Percentiles rank a stretch among this genome's conserved stretches.
Evolutionary conservation across 2,113 vertebrate species (phyloP).

Genomic region (Anas platyrhynchos): DNA sequence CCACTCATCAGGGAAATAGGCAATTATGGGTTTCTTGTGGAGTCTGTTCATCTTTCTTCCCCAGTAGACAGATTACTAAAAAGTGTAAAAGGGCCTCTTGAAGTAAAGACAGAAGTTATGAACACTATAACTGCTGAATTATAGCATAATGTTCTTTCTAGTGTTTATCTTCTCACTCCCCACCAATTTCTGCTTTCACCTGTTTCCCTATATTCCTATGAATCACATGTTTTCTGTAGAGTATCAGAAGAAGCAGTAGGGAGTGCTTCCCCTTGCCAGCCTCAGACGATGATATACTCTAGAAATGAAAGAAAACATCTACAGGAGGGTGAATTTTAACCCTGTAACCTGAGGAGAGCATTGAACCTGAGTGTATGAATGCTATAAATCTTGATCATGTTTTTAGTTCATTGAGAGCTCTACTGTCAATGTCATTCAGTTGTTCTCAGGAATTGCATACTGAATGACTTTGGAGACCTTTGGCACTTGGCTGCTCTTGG

Average conservation of each 20-base stretch:
- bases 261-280: background rate
- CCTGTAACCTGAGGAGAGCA: background rate
- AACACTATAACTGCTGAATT: conserved; percentile 26
- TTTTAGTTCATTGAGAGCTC: background rate
- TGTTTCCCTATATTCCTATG: background rate
- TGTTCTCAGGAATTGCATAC: background rate
- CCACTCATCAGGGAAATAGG: background rate
- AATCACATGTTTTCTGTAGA: background rate
- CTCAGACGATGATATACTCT: background rate
- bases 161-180: background rate
- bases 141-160: background rate
- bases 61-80: background rate
- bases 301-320: background rate
- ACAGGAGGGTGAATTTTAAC: background rate
- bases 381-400: background rate
- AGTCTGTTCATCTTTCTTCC: background rate
- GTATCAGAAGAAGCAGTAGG: background rate
- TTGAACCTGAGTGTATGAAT: background rate
- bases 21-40: background rate
- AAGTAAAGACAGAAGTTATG: conserved; percentile 32
- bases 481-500: background rate
- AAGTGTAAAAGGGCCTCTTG: background rate
- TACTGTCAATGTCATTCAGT: background rate
- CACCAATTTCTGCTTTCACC: background rate
- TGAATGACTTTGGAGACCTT: background rate